A percentile compares a stretch with the other conserved stretches of the same genome.
These are phyloP conservation scores for Nasonia longicornis DNA, from an alignment of 1,140 invertebrate genomes.

Conservation along the genomic window DNA sequence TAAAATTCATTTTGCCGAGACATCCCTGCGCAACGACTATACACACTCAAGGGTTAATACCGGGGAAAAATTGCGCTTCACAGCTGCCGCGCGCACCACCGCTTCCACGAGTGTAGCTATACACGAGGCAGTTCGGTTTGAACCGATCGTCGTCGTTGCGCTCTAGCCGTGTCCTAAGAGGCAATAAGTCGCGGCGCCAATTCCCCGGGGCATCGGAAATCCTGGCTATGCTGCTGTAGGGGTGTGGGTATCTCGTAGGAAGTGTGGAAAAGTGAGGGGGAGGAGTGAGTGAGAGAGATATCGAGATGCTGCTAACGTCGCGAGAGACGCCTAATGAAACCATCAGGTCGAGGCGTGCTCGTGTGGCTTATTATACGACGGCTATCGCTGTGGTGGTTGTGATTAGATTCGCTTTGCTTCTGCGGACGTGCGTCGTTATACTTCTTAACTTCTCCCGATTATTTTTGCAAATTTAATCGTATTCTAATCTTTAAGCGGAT, in stretches of 20 bases:
- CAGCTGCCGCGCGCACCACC: not conserved
- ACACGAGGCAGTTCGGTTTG: not conserved
- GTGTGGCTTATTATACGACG: constrained; percentile 19
- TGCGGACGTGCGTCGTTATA: not conserved
- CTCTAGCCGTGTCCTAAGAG: not conserved
- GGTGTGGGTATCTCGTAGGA: not conserved
- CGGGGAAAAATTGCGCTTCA: constrained; percentile 5
- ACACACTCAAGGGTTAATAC: not conserved
- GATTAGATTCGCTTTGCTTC: constrained; percentile 52
- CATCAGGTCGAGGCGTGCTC: constrained; percentile 55
- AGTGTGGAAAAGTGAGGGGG: not conserved
- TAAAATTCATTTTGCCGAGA: not conserved
- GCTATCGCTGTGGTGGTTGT: constrained; percentile 46
- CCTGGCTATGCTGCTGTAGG: not conserved
- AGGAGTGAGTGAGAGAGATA: constrained; percentile 34
- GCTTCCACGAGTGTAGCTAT: not conserved
- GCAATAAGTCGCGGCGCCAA: constrained; percentile 35
- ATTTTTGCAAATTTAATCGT: not conserved
- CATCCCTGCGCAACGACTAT: not conserved
- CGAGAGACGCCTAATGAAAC: constrained; percentile 55
- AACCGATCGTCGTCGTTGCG: not conserved
- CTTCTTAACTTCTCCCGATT: not conserved
- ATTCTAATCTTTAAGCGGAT: too few relatives aligned
- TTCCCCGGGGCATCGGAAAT: constrained; percentile 19
- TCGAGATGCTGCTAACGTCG: constrained; percentile 55